Evolutionary conservation across 2,113 vertebrate species (phyloP).

Genomic region (Coptodon rendalli): DNA sequence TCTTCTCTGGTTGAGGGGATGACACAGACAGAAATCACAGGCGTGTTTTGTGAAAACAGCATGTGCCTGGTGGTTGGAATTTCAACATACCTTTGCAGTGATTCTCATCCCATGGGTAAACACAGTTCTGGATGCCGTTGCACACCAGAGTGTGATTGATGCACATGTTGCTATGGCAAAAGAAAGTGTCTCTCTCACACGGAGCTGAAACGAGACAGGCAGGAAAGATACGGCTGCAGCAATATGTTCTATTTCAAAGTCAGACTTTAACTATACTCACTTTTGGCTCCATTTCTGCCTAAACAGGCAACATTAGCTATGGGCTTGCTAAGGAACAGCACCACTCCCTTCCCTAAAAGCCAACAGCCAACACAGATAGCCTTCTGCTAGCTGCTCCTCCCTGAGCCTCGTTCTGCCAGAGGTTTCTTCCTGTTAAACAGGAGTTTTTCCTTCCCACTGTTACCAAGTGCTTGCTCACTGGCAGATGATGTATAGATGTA

Average conservation of each 20-base stretch:
- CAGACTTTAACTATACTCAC: not conserved
- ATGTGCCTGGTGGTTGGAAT: not conserved
- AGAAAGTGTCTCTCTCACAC: conserved; percentile 85
- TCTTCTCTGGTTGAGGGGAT: conserved; percentile 76
- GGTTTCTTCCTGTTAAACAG: not conserved
- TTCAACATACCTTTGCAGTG: conserved; percentile 87
- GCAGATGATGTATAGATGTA: not conserved
- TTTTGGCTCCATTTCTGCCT: not conserved
- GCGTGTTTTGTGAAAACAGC: not conserved
- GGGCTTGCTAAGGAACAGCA: not conserved
- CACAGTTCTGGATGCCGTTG: conserved; percentile 97
- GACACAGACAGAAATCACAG: not conserved
- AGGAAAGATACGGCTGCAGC: not conserved
- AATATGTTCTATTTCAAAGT: not conserved
- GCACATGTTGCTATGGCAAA: conserved; percentile 99
- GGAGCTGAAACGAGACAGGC: conserved; percentile 76
- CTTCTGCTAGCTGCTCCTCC: not conserved
- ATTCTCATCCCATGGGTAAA: conserved; percentile 98
- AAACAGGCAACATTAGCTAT: not conserved
- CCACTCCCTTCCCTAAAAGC: not conserved
- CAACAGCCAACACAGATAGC: not conserved
- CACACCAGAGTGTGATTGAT: conserved; percentile 96
- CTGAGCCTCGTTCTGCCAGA: not conserved
- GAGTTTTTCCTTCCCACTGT: not conserved
- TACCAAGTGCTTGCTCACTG: not conserved